Percentiles rank a stretch among this genome's conserved stretches.
Evolutionary conservation across 2,113 vertebrate species (phyloP).

Genomic region (Alligator mississippiensis): DNA sequence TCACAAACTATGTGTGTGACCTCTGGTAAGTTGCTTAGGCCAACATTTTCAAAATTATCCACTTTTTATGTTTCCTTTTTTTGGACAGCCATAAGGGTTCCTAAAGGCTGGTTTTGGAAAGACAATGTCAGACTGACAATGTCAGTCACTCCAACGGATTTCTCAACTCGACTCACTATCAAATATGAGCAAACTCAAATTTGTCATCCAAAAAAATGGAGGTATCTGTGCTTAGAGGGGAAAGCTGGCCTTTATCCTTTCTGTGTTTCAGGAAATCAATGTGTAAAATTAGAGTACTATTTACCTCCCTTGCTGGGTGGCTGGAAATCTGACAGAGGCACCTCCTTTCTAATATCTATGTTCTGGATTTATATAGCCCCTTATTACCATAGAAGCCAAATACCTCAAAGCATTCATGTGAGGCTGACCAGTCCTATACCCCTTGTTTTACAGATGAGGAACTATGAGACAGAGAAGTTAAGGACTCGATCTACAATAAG

Average conservation of each 20-base stretch:
- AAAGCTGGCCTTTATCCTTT: background rate
- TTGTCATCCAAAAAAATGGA: background rate
- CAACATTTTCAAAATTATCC: conserved; percentile 48
- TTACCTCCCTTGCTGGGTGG: background rate
- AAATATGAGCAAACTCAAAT: background rate
- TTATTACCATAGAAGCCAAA: background rate
- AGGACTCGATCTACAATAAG: conserved; percentile 10
- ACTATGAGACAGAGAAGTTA: background rate
- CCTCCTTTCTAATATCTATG: background rate
- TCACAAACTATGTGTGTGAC: conserved; percentile 62
- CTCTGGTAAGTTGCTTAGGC: conserved; percentile 21
- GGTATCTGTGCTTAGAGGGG: background rate
- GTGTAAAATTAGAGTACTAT: background rate
- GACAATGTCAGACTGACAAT: background rate
- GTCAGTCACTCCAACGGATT: background rate
- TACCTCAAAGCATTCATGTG: background rate
- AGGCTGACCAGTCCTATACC: background rate
- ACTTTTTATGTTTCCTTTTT: conserved; percentile 21
- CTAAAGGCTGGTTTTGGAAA: background rate
- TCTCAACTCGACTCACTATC: background rate
- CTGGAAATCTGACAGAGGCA: background rate
- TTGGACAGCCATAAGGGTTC: conserved; percentile 5
- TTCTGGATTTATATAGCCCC: background rate
- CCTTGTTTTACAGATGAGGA: conserved; percentile 16
- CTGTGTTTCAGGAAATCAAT: background rate